Evolutionary conservation across 2,797 vertebrate species (phyloP).

Genomic region (Xenops minutus): DNA sequence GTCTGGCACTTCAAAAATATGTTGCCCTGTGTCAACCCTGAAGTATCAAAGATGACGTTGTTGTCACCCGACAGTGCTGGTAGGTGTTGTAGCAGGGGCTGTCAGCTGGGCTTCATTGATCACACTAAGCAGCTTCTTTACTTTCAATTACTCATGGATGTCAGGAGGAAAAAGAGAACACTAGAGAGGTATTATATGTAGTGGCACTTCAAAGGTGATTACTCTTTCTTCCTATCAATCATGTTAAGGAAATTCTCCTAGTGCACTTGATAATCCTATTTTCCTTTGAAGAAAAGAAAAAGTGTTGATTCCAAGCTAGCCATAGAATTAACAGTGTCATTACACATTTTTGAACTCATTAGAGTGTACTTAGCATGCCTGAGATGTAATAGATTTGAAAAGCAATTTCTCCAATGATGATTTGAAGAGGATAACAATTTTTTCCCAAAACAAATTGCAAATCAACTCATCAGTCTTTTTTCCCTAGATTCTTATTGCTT

Average conservation of each 20-base stretch:
- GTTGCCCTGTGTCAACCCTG: constrained; percentile 47
- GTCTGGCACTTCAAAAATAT: constrained; percentile 44
- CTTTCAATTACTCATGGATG: constrained; percentile 74
- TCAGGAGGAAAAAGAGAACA: constrained; percentile 74
- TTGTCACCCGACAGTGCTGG: constrained; percentile 35
- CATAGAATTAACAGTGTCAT: constrained; percentile 73
- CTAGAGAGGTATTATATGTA: constrained; percentile 71
- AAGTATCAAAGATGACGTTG: constrained; percentile 37
- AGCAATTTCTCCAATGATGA: constrained; percentile 62
- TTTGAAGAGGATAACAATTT: constrained; percentile 49
- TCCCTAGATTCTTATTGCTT: background rate
- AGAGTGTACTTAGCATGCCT: constrained; percentile 65
- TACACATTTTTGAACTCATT: constrained; percentile 73
- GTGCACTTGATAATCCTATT: constrained; percentile 75
- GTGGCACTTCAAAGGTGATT: constrained; percentile 80
- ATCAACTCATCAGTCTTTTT: constrained; percentile 14
- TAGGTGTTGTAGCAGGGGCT: constrained; percentile 62
- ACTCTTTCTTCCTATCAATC: constrained; percentile 78
- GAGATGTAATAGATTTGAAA: constrained; percentile 66
- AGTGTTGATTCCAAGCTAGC: constrained; percentile 61
- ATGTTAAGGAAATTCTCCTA: constrained; percentile 75
- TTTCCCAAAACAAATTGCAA: constrained; percentile 56
- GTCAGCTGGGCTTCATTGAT: constrained; percentile 72
- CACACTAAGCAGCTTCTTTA: constrained; percentile 72
- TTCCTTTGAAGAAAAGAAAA: constrained; percentile 74